Percentiles rank a stretch among this genome's conserved stretches.
These are phyloP conservation scores for Episyrphus balteatus DNA, from an alignment of 1,140 invertebrate genomes.

Conservation along the genomic window DNA sequence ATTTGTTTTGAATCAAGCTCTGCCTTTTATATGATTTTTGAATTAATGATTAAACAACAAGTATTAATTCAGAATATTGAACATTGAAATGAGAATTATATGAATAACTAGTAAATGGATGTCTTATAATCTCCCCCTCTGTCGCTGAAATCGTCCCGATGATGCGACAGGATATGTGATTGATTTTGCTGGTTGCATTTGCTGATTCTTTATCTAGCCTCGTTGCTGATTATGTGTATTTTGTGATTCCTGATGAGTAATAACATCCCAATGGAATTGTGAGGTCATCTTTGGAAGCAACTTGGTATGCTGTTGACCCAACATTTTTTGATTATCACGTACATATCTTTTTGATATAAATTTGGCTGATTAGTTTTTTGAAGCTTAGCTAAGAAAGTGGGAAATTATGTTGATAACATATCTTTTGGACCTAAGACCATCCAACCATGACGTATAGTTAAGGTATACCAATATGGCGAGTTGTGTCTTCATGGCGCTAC, in stretches of 20 bases:
- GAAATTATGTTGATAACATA: conserved; percentile 1
- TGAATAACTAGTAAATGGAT: too few relatives aligned
- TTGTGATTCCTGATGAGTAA: background rate
- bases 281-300: background rate
- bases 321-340: background rate
- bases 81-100: too few relatives aligned
- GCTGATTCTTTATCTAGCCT: background rate
- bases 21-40: too few relatives aligned
- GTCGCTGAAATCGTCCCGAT: too few relatives aligned
- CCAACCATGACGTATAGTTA: background rate
- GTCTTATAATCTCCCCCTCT: too few relatives aligned
- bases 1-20: too few relatives aligned
- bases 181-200: background rate
- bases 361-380: background rate
- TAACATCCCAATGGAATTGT: background rate
- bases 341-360: background rate
- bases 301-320: background rate
- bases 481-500: conserved; percentile 34
- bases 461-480: conserved; percentile 14
- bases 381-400: too few relatives aligned
- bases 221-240: background rate
- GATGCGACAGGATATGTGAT: too few relatives aligned
- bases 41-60: too few relatives aligned
- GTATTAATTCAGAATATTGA: too few relatives aligned
- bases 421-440: background rate